These are phyloP conservation scores for Gryllus longicercus DNA, from an alignment of 2,888 invertebrate species.

Conservation along the genomic window DNA sequence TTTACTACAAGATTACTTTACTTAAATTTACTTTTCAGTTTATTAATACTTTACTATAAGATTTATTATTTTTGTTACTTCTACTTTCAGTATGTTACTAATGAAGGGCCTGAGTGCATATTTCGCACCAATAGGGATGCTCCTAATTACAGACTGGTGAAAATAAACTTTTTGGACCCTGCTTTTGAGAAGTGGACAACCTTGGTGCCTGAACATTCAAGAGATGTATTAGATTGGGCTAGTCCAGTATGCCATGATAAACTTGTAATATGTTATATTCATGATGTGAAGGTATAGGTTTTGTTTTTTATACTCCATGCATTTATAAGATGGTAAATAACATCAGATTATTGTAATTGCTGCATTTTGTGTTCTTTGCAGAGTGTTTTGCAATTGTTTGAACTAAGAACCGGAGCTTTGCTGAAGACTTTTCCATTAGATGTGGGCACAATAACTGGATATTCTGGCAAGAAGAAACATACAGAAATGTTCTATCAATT, in stretches of 20 bases:
- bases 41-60: too few species aligned
- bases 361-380: constrained; percentile 47
- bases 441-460: constrained; percentile 80
- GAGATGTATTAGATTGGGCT: constrained; percentile 88
- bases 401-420: constrained; percentile 66
- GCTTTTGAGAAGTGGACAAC: constrained; percentile 76
- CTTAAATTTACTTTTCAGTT: too few species aligned
- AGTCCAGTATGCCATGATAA: constrained; percentile 79
- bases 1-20: too few species aligned
- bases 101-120: constrained; percentile 74
- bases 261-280: constrained; percentile 81
- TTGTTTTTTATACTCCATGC: neutral
- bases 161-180: constrained; percentile 72
- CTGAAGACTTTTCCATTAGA: constrained; percentile 74
- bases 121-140: constrained; percentile 93
- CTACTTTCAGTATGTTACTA: constrained; percentile 77
- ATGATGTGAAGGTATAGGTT: constrained; percentile 82
- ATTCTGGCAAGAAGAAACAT: constrained; percentile 80
- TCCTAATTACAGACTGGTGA: constrained; percentile 84
- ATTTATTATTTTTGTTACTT: neutral
- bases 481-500: constrained; percentile 91
- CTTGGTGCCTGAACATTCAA: constrained; percentile 76
- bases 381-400: constrained; percentile 80
- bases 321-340: neutral
- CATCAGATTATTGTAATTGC: neutral